Evolutionary conservation across 2,797 vertebrate genomes (phyloP), one percentile per base, ranked within the genome.

Genomic region (Lateolabrax maculatus): DNA sequence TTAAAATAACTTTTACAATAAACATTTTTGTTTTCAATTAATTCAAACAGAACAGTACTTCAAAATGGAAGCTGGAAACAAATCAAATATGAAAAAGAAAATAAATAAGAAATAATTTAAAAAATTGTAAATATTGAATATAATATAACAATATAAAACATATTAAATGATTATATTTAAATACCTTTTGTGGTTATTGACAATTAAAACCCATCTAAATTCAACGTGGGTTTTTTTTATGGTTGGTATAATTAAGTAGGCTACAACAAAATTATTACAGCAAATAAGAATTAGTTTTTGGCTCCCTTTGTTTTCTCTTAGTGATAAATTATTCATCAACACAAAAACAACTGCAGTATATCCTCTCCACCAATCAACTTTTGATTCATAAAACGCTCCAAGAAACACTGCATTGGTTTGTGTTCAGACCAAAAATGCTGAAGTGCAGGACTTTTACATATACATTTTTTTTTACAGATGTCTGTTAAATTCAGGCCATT

Each of bases 1-100:
- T 49, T 74, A 27, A 57, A 52, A 7, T 55, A 57, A 23, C 58
- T n/a, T n/a, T n/a, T n/a, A n/a, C n/a, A n/a, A 69, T n/a, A 9
- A 8, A 39, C 1, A 3, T 48, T 23, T 57, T 6, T n/a, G 25
- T 72, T 56, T 46, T 56, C 9, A 46, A 11, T 31, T 1, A 37
- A 49, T 60, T 48, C 11, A 60, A 43, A 31, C 25, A 29, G 39
- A 23, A 62, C 23, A 27, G 8, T 21, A 4, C n/a, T 62, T 23
- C 6, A 61, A 29, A 60, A 34, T 15, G 29, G 27, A 34, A 13
- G 48, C 6, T 43, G 3, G 46, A 25, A 71, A 48, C n/a, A 23
- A 1, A 34, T 43, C 21, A 39, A 58, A 10, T 37, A n/a, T 15
- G 16, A 13, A 36, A 43, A 3, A 62, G 13, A 43, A 62, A 27